phyloP scores from a whole-genome alignment of 2,113 vertebrate genomes.

The Prunella himalayana region DNA sequence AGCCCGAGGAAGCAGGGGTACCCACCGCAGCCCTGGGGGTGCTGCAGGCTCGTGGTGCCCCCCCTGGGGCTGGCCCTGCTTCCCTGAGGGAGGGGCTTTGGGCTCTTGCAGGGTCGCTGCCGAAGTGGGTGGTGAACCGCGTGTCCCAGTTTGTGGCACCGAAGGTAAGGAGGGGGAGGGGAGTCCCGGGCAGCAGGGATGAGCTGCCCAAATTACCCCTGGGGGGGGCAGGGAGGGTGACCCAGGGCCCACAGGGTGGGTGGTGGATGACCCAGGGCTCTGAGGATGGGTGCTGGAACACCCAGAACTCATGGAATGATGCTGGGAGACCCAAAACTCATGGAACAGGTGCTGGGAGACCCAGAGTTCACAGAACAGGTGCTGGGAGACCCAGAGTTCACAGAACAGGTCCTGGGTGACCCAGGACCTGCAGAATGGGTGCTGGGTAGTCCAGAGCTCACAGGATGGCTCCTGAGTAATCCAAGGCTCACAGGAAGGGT shows the following conservation, averaged over 20 bases:
- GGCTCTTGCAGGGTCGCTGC: slow-evolving; percentile 75
- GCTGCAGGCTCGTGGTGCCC: not conserved
- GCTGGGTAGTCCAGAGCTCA: accelerated
- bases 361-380: no score
- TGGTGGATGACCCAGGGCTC: no score
- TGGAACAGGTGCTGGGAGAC: not conserved
- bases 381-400: accelerated
- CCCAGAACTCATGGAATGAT: not conserved
- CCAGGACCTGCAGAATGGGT: accelerated
- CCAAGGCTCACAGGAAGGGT: accelerated
- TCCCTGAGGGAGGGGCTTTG: not conserved
- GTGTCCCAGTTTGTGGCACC: slow-evolving; percentile 86
- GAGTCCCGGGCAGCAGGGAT: not conserved
- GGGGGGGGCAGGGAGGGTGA: not conserved
- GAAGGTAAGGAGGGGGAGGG: slow-evolving; percentile 68
- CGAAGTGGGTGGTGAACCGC: slow-evolving; percentile 86
- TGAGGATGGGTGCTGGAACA: not conserved
- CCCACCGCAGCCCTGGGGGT: not conserved
- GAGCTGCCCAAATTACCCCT: not conserved
- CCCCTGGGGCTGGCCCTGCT: not conserved
- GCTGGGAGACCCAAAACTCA: not conserved
- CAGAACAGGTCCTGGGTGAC: accelerated
- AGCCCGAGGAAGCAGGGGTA: not conserved
- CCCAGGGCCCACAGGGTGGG: not conserved
- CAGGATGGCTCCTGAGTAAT: accelerated